A percentile compares a stretch with the other conserved stretches of the same genome.
phyloP scores from a whole-genome alignment of 2,113 vertebrate genomes.

The Nerophis ophidion region DNA sequence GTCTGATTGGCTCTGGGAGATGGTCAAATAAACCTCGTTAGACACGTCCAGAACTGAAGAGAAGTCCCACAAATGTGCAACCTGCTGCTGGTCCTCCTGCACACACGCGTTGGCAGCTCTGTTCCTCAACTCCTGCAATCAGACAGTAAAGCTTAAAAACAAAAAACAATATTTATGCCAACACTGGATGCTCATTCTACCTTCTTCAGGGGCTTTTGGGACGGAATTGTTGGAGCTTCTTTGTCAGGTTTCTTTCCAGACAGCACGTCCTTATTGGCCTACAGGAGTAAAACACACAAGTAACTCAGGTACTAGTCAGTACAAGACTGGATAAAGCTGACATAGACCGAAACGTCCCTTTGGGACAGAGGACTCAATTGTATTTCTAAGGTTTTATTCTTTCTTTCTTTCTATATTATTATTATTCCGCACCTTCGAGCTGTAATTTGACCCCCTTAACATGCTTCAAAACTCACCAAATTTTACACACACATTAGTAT shows the following conservation, averaged over 20 bases:
- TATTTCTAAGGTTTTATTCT: too few relatives aligned
- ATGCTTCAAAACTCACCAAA: too few relatives aligned
- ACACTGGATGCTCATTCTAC: constrained; percentile 7
- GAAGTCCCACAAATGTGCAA: neutral
- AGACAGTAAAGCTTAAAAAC: constrained; percentile 10
- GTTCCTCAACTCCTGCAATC: constrained; percentile 37
- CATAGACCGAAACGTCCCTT: too few relatives aligned
- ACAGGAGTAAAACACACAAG: neutral
- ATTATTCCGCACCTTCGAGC: too few relatives aligned
- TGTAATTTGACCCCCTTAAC: too few relatives aligned
- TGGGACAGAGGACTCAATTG: too few relatives aligned
- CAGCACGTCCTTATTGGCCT: constrained; percentile 12
- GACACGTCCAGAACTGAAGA: too few relatives aligned
- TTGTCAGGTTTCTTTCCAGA: constrained; percentile 23
- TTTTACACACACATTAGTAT: too few relatives aligned
- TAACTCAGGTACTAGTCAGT: too few relatives aligned
- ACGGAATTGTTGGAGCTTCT: constrained; percentile 20
- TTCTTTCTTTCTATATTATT: too few relatives aligned
- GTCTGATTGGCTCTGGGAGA: constrained; percentile 26
- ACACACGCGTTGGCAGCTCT: neutral
- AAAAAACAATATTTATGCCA: neutral
- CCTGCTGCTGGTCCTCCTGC: constrained; percentile 25
- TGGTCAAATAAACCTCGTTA: neutral
- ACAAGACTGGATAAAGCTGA: too few relatives aligned
- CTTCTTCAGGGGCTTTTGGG: constrained; percentile 24